These are phyloP conservation scores for Machimus atricapillus DNA, from an alignment of 2,888 invertebrate species.

Conservation along the genomic window DNA sequence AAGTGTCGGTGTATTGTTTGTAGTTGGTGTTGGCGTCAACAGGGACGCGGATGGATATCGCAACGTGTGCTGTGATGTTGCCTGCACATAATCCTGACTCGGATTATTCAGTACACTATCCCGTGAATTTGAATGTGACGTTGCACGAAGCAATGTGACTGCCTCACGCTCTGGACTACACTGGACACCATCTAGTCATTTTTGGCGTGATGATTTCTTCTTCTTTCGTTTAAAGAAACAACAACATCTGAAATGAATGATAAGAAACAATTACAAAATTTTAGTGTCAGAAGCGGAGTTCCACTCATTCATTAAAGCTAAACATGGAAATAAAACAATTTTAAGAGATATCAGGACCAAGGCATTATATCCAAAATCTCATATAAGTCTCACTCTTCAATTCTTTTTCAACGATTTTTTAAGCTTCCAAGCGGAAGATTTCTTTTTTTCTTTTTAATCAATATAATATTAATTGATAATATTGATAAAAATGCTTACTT, in stretches of 20 bases:
- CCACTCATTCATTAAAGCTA: too few relatives aligned
- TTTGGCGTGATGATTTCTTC: conserved; percentile 93
- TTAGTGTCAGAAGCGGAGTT: not conserved
- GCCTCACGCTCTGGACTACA: conserved; percentile 72
- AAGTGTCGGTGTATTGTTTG: conserved; percentile 64
- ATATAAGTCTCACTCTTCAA: too few relatives aligned
- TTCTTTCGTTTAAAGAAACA: conserved; percentile 99
- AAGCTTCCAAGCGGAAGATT: too few relatives aligned
- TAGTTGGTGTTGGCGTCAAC: conserved; percentile 64
- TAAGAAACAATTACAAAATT: not conserved
- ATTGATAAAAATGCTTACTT: conserved; percentile 75
- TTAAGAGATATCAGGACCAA: too few relatives aligned
- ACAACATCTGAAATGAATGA: conserved; percentile 80
- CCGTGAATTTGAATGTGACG: conserved; percentile 70
- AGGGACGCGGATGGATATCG: conserved; percentile 64
- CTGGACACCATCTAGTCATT: conserved; percentile 82
- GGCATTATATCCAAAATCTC: too few relatives aligned
- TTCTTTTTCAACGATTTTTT: too few relatives aligned
- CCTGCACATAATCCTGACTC: conserved; percentile 66
- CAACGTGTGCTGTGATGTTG: conserved; percentile 64
- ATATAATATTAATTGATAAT: too few relatives aligned
- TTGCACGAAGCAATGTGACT: conserved; percentile 69
- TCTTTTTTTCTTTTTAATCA: too few relatives aligned
- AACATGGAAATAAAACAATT: too few relatives aligned
- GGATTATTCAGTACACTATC: conserved; percentile 66